Conservation (phyloP, 2,797 vertebrate species). For the Leptatherina wallacei region DNA sequence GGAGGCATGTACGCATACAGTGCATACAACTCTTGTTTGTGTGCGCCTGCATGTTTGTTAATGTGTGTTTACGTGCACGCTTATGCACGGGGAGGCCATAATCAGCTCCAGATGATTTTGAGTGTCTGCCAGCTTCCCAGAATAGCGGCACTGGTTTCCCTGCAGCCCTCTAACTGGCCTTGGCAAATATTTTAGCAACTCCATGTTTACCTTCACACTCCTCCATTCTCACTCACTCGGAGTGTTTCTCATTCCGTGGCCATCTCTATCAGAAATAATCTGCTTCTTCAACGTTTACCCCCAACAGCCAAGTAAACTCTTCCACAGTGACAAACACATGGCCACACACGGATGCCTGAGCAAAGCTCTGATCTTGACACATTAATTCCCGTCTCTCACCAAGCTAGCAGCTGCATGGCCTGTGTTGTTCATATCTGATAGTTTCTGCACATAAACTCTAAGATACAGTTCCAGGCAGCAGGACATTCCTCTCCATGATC, state of each 20-base stretch:
- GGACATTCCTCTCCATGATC: slow-evolving; percentile 66
- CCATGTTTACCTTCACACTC: slow-evolving; percentile 82
- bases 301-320: slow-evolving; percentile 39
- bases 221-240: slow-evolving; percentile 61
- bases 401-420: slow-evolving; percentile 40
- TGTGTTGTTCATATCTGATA: slow-evolving; percentile 32
- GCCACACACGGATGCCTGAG: slow-evolving; percentile 18
- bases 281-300: slow-evolving; percentile 45
- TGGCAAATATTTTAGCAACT: slow-evolving; percentile 85
- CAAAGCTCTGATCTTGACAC: slow-evolving; percentile 14
- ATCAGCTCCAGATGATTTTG: slow-evolving; percentile 86
- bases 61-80: slow-evolving; percentile 58
- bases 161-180: slow-evolving; percentile 80
- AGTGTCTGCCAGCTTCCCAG: slow-evolving; percentile 81
- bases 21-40: slow-evolving; percentile 58
- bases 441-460: slow-evolving; percentile 27
- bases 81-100: slow-evolving; percentile 68
- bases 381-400: slow-evolving; percentile 15
- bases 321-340: slow-evolving; percentile 8
- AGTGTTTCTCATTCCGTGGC: slow-evolving; percentile 52
- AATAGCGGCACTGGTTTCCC: slow-evolving; percentile 81
- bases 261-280: slow-evolving; percentile 58
- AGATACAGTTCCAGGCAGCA: slow-evolving; percentile 40
- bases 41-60: slow-evolving; percentile 55
- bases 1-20: slow-evolving; percentile 43